These are phyloP conservation scores for Nycticebus coucang DNA, from an alignment of 2,113 vertebrate species.

Conservation along the genomic window DNA sequence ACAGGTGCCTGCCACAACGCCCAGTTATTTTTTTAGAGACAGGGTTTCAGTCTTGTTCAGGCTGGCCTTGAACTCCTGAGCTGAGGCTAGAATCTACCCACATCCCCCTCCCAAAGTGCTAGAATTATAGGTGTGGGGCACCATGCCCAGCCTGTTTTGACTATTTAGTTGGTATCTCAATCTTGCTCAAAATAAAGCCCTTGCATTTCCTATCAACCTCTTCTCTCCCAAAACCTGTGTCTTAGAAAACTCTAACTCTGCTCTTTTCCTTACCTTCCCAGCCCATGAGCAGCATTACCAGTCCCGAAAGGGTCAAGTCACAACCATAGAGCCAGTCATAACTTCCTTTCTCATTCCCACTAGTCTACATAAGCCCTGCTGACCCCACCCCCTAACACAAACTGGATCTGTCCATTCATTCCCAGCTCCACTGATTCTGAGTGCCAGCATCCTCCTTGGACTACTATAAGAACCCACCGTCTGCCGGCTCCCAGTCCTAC, in stretches of 20 bases:
- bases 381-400: not conserved
- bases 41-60: too few relatives aligned
- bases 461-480: not conserved
- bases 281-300: not conserved
- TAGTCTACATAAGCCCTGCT: not conserved
- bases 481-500: not conserved
- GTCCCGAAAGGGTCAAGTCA: not conserved
- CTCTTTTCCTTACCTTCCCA: not conserved
- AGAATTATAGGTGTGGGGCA: too few relatives aligned
- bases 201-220: not conserved
- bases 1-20: too few relatives aligned
- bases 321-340: not conserved
- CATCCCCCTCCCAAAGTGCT: too few relatives aligned
- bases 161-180: not conserved
- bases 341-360: not conserved
- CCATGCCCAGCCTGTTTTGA: too few relatives aligned
- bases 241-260: not conserved
- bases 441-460: not conserved
- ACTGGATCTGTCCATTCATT: not conserved
- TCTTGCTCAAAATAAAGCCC: not conserved
- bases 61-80: too few relatives aligned
- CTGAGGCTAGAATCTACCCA: too few relatives aligned
- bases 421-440: not conserved
- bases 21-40: too few relatives aligned
- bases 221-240: not conserved